Evolutionary conservation across 2,888 invertebrate genomes (phyloP), one percentile per base, ranked within the genome.

Genomic region (Eupithecia subfuscata): DNA sequence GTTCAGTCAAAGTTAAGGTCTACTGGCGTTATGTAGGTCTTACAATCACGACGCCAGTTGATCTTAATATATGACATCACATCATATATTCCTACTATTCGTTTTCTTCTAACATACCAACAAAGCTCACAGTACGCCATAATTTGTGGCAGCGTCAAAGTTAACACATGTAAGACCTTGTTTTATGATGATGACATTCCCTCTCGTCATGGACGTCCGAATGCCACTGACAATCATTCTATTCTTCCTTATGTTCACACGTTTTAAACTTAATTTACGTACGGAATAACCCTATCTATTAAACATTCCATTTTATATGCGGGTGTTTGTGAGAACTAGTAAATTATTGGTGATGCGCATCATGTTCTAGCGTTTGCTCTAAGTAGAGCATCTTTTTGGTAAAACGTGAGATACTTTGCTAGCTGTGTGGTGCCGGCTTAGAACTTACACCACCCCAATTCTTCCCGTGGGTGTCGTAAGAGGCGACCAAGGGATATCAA

Each of bases 211-310:
- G 56, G n/a, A 48, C n/a, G 30, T 30, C 78, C 70, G 81, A 79
- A 81, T 84, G 83, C 81, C 83, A 78, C 73, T 74, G 75, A 75
- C 74, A 43, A 64, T 79, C 82, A 82, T 84, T 84, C 83, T 83
- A 84, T 83, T 82, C 80, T 79, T 83, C 80, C 80, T 82, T 83
- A 82, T 52, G 74, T 81, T 76, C 78, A 81, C 80, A 75, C 78
- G 74, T 82, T 80, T 78, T 83, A 75, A 74, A 79, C 64, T 76
- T 74, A 79, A 56, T 78, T 75, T 68, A 69, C 48, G 52, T 34
- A 74, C 64, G n/a, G 14, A 52, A 76, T 77, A 69, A 68, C 43
- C 22, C 18, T 37, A 16, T 30, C 37, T 30, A 12, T 67, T 56
- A 22, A 75, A 63, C 77, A 70, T 77, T 75, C 71, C 52, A 77